These are phyloP conservation scores for Gorsachius magnificus DNA, from an alignment of 2,797 vertebrate genomes.

Conservation along the genomic window DNA sequence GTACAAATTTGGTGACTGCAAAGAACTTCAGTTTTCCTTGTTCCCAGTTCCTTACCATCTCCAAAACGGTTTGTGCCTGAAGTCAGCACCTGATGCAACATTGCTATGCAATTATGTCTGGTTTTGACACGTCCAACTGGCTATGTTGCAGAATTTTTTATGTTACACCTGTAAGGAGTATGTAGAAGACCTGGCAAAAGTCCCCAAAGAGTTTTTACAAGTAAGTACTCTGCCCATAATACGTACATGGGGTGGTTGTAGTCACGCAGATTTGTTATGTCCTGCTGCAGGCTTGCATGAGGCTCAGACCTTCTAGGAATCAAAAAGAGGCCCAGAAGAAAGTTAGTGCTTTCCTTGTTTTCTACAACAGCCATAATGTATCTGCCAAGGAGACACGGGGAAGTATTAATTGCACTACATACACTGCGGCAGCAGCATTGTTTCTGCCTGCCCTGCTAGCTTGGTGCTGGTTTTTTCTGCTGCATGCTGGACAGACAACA, in stretches of 20 bases:
- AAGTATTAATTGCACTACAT: not conserved
- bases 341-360: not conserved
- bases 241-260: not conserved
- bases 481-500: not conserved
- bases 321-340: not conserved
- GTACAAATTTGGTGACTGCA: not conserved
- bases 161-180: slow-evolving; percentile 95
- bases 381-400: not conserved
- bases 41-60: not conserved
- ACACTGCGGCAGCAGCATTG: not conserved
- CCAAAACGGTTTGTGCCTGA: not conserved
- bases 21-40: not conserved
- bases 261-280: not conserved
- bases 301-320: not conserved
- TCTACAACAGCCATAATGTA: not conserved
- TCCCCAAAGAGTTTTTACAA: slow-evolving; percentile 80
- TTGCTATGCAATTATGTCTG: not conserved
- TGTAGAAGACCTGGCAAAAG: slow-evolving; percentile 91
- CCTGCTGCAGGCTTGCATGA: not conserved
- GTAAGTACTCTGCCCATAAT: slow-evolving; percentile 71
- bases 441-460: not conserved
- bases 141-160: slow-evolving; percentile 87
- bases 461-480: not conserved
- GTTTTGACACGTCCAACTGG: not conserved
- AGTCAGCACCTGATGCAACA: not conserved